Evolutionary conservation across 2,797 vertebrate species (phyloP).

Genomic region (Chromis chromis): DNA sequence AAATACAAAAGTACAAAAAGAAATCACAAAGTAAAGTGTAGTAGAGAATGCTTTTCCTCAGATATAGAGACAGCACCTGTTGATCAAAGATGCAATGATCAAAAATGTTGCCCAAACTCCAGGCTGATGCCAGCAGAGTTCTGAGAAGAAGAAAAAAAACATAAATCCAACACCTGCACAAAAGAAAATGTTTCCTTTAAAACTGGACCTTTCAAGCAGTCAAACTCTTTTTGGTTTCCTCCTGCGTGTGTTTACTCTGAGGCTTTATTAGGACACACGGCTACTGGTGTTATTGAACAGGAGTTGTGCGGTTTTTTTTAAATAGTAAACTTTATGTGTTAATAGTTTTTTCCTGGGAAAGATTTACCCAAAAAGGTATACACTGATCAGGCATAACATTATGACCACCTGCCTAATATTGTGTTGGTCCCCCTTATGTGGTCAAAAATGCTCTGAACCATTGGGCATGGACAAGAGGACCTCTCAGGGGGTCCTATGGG

Average conservation of each 20-base stretch:
- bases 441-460: too few species aligned
- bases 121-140: neutral
- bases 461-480: too few species aligned
- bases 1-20: neutral
- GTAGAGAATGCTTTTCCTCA: neutral
- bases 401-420: too few species aligned
- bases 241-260: neutral
- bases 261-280: neutral
- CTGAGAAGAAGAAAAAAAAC: neutral
- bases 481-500: too few species aligned
- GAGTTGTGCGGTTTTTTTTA: slow-evolving; percentile 1
- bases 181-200: neutral
- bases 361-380: neutral
- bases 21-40: neutral
- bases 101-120: neutral
- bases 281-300: neutral
- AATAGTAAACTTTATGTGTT: neutral
- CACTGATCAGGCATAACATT: too few species aligned
- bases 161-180: neutral
- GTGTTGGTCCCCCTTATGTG: too few species aligned
- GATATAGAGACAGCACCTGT: neutral
- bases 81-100: slow-evolving; percentile 8
- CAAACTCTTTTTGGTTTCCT: neutral
- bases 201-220: neutral
- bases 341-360: neutral